These are phyloP conservation scores for Corynorhinus townsendii DNA, from an alignment of 2,113 vertebrate species.

Conservation along the genomic window DNA sequence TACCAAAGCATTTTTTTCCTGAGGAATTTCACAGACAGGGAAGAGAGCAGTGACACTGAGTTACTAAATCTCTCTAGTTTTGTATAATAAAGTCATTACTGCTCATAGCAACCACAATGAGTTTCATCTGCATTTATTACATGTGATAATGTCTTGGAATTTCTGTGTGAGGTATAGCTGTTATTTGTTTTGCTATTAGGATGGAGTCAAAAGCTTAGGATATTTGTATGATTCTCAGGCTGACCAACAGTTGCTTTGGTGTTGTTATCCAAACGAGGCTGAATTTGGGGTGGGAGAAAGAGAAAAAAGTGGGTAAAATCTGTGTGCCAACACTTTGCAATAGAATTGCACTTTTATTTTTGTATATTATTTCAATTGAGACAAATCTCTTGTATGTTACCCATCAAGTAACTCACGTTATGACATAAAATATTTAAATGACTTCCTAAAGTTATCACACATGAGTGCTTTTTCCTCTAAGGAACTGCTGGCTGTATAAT, in stretches of 20 bases:
- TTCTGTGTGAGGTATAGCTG: background rate
- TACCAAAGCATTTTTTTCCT: background rate
- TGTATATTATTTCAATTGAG: background rate
- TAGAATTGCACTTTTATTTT: background rate
- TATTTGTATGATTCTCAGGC: background rate
- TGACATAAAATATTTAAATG: background rate
- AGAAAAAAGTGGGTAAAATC: background rate
- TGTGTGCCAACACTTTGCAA: background rate
- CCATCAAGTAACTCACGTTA: background rate
- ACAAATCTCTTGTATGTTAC: background rate
- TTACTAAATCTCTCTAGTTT: background rate
- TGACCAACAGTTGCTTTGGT: background rate
- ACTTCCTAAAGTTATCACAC: background rate
- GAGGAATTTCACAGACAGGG: background rate
- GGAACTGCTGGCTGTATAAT: background rate
- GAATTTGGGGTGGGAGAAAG: background rate
- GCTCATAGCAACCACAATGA: background rate
- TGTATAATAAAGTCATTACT: too few species aligned
- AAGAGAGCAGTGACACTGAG: background rate
- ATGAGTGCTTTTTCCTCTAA: background rate
- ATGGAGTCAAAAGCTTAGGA: background rate
- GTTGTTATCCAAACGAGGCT: background rate
- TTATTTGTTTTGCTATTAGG: background rate
- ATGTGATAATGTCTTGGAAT: background rate
- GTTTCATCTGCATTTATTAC: background rate